A percentile compares a stretch with the other conserved stretches of the same genome.
phyloP scores from a whole-genome alignment of 2,113 vertebrate species.

The Pimephales promelas region DNA sequence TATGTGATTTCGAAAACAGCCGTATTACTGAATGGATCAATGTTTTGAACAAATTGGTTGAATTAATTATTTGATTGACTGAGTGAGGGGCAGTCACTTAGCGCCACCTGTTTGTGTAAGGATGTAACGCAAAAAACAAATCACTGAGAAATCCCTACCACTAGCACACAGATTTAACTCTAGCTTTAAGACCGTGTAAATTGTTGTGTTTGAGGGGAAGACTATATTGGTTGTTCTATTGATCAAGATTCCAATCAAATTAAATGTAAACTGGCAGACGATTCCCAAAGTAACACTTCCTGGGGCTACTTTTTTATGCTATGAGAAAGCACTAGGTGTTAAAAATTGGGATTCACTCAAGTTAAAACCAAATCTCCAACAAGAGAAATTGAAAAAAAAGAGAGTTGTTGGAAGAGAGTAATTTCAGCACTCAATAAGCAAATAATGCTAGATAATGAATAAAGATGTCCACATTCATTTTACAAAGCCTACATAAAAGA shows the following conservation, averaged over 20 bases:
- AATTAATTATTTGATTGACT: neutral
- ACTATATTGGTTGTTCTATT: neutral
- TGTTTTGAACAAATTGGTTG: neutral
- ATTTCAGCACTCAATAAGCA: neutral
- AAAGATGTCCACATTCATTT: constrained; percentile 26
- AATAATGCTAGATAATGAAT: constrained; percentile 26
- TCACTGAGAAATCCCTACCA: neutral
- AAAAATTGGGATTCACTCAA: neutral
- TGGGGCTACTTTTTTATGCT: neutral
- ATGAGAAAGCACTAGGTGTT: neutral
- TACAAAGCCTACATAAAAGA: neutral
- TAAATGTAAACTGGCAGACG: constrained; percentile 1
- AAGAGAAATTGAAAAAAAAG: neutral
- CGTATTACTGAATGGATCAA: neutral
- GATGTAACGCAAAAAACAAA: neutral
- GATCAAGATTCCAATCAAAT: constrained; percentile 18
- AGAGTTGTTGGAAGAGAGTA: neutral
- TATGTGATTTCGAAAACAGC: too few relatives aligned
- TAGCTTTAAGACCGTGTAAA: neutral
- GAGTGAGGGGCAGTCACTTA: neutral
- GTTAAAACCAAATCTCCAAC: neutral
- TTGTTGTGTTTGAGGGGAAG: neutral
- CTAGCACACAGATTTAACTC: neutral
- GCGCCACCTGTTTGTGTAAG: neutral
- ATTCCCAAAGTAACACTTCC: neutral